phyloP scores from a whole-genome alignment of 2,797 vertebrate genomes.

The Telmatherina bonti region DNA sequence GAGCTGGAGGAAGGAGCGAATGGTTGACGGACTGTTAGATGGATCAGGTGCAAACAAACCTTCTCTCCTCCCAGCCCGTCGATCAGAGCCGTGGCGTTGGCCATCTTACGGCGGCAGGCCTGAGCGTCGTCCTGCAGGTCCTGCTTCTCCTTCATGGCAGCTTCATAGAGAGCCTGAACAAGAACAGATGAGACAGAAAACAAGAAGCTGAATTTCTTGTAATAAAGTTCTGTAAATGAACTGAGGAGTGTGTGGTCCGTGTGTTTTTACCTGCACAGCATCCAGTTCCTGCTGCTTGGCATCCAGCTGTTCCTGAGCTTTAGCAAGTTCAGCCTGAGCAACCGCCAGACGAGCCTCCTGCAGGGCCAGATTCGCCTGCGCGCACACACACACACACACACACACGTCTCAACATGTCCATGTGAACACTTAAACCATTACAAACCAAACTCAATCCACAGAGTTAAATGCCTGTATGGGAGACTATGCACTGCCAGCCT shows the following conservation, averaged over 20 bases:
- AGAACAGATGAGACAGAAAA: too few relatives aligned
- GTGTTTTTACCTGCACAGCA: constrained; percentile 77
- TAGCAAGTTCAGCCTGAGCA: constrained; percentile 83
- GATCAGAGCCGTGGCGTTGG: constrained; percentile 86
- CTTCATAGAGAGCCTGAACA: constrained; percentile 82
- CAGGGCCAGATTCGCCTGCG: constrained; percentile 85
- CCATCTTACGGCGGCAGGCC: constrained; percentile 86
- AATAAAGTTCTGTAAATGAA: neutral
- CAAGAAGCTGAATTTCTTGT: too few relatives aligned
- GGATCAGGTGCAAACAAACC: constrained; percentile 59
- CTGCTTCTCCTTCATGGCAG: constrained; percentile 87
- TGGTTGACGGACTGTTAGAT: neutral
- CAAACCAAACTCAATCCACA: too few relatives aligned
- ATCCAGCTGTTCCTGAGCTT: constrained; percentile 86
- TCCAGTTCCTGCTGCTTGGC: constrained; percentile 86
- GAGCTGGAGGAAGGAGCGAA: neutral
- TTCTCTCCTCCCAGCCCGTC: constrained; percentile 88
- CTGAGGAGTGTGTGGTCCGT: neutral
- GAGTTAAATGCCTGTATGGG: too few relatives aligned
- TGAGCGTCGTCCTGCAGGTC: constrained; percentile 85
- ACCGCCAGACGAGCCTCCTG: constrained; percentile 84
- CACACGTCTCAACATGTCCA: too few relatives aligned
- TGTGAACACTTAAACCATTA: too few relatives aligned
- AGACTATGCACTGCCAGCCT: too few relatives aligned
- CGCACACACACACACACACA: neutral